Percentiles rank a stretch among this genome's conserved stretches.
Evolutionary conservation across 23 tunicate species (phyloP).

Genomic region (Halocynthia aurantium): DNA sequence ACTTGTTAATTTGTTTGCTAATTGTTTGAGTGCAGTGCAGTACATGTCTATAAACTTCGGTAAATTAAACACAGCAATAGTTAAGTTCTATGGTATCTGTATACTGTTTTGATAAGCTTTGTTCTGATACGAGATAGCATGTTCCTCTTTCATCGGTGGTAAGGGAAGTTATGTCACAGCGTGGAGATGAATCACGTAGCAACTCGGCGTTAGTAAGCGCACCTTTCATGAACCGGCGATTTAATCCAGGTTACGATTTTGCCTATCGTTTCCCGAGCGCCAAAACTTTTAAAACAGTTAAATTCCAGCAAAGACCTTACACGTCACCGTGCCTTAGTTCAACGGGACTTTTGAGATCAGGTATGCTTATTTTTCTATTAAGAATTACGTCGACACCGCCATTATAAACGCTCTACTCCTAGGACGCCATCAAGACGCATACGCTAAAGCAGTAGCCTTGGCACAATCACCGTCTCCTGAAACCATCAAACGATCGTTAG

Average conservation of each 20-base stretch:
- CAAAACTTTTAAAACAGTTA: slow-evolving; percentile 24
- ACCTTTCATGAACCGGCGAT: neutral
- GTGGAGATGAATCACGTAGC: too few relatives aligned
- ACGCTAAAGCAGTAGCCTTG: slow-evolving; percentile 29
- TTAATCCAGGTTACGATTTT: slow-evolving; percentile 41
- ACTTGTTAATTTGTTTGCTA: too few relatives aligned
- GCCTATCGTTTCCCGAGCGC: slow-evolving; percentile 31
- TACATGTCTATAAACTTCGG: too few relatives aligned
- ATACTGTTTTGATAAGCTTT: too few relatives aligned
- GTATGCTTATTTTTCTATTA: neutral
- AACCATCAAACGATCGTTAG: slow-evolving; percentile 26
- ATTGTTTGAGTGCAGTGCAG: too few relatives aligned
- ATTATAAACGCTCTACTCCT: neutral
- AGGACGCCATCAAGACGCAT: slow-evolving; percentile 8
- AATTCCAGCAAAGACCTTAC: neutral
- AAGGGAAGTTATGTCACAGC: too few relatives aligned
- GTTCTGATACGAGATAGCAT: too few relatives aligned
- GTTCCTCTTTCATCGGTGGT: too few relatives aligned
- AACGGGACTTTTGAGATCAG: neutral
- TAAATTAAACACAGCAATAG: too few relatives aligned
- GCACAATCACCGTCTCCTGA: slow-evolving; percentile 48
- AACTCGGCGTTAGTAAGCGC: too few relatives aligned
- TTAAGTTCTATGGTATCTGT: too few relatives aligned
- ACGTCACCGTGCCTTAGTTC: neutral
- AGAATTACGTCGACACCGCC: neutral